Evolutionary conservation across 2,888 invertebrate genomes (phyloP).

Genomic region (Spodoptera exigua): DNA sequence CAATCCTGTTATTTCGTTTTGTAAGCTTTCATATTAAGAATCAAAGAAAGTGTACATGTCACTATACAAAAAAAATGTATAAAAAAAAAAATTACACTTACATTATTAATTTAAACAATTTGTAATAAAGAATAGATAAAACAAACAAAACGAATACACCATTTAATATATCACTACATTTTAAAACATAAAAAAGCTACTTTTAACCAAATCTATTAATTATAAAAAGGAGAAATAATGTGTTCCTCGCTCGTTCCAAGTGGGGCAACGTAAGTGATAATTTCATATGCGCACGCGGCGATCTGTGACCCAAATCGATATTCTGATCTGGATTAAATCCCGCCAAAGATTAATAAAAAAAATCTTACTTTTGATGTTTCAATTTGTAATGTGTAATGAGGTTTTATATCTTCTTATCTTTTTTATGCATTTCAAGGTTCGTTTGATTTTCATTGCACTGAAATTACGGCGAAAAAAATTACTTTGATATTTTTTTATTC

Average conservation of each 20-base stretch:
- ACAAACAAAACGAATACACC: slow-evolving; percentile 28
- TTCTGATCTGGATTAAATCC: slow-evolving; percentile 69
- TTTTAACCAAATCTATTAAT: slow-evolving; percentile 42
- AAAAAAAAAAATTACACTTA: neutral
- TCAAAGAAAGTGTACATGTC: too few relatives aligned
- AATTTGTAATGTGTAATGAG: too few relatives aligned
- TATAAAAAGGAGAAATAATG: slow-evolving; percentile 45
- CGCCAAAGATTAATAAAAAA: slow-evolving; percentile 63
- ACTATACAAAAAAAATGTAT: too few relatives aligned
- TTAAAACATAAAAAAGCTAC: slow-evolving; percentile 34
- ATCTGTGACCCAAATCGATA: slow-evolving; percentile 69
- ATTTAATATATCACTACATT: slow-evolving; percentile 23
- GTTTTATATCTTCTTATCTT: neutral
- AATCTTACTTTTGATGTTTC: neutral
- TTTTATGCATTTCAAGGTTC: too few relatives aligned
- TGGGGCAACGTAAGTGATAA: slow-evolving; percentile 69
- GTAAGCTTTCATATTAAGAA: too few relatives aligned
- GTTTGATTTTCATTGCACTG: too few relatives aligned
- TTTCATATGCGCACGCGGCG: slow-evolving; percentile 69
- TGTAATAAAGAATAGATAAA: slow-evolving; percentile 8
- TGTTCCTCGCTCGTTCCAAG: slow-evolving; percentile 61
- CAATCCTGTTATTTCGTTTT: too few relatives aligned
- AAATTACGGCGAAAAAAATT: too few relatives aligned
- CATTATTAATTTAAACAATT: slow-evolving; percentile 17
- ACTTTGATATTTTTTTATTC: too few relatives aligned